Base-by-base conservation (phyloP, 2,113 vertebrate genomes). In the Ranitomeya variabilis region DNA sequence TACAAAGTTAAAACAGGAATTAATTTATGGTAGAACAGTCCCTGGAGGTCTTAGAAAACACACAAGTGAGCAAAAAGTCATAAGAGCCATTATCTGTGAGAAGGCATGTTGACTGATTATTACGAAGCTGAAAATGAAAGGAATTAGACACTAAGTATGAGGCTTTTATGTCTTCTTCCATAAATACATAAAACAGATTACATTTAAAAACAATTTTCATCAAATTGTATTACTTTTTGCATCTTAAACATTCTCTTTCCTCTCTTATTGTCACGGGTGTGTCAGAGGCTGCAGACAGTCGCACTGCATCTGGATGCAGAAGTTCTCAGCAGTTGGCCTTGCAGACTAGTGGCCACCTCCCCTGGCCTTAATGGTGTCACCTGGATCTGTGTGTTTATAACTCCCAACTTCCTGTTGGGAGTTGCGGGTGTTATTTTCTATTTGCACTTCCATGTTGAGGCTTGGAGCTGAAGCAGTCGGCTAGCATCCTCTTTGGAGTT, bases 1-100 rank as follows among this genome's bases (percentile, higher is more conserved):
- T 21, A 12, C 6, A 79, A 55, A 79, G 77, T 79, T 57, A 54
- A 79, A 55, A 57, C 77, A 79, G 77, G 52, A 79, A n/a, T 79
- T 79, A 79, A 79, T 79, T 79, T 79, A 79, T 26, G 52, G 77
- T 26, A 57, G 77, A 79, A 57, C 52, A 26, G 52, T 79, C 77
- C 11, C 77, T 55, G 1, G 52, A 15, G 77, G 52, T 79, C 77
- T 57, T 51, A 13, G n/a, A 76, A 45, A 18, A 21, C 73, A 52
- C 73, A 76, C 45, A 52, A 76, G 73, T 52, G 73, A 52, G 18
- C 45, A 18, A 21, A 51, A 76, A 52, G 73, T 76, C 73, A 76
- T 21, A 55, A 6, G 13, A 55, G 52, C 77, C 77, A 79, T 79
- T 23, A 79, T 57, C 21, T 13, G 21, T 10, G 15, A 79, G 52